Base-by-base conservation (phyloP, 2,113 vertebrate species). In the Takifugu flavidus region DNA sequence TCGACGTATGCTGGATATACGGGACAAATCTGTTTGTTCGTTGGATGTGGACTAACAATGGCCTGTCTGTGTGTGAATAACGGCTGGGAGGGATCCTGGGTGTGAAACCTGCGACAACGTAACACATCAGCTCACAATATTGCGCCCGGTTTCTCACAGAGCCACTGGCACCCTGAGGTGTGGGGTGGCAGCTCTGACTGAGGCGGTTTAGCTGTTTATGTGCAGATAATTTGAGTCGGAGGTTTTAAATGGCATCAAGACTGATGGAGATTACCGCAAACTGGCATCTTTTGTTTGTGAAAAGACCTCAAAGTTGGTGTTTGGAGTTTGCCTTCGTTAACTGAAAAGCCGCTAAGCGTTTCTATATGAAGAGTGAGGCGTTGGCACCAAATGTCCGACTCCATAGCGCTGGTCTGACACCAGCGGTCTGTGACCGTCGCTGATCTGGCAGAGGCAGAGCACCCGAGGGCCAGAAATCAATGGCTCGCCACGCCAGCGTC, bases 401-500 rank as follows among this genome's bases (percentile, higher is more conserved):
- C 75, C 61, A 67, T 66, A 63, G 27, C 59, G 43, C 69, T 77
- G 27, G 34, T 72, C 79, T 81, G 82, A 80, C 75, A 47, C 13
- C 15, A 5, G 8, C 34, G 34, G 34, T 39, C 34, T 10, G 8
- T 13, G 45, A 47, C 45, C 13, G 6, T 13, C 13, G 45, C n/a
- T 14, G 45, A 47, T 47, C 79, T 81, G 80, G 82, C 72, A 49
- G 54, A 15, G 44, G 65, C 58, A 3, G 49, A 59, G 52, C 68
- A 65, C 64, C 75, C 59, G 13, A 14, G 68, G 74, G 82, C 73
- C 70, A 85, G 56, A 82, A 76, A 87, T 85, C 82, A 85, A 74
- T 82, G 67, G 65, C 52, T 63, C 67, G 67, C 80, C 73, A 76
- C 75, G 76, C 80, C 77, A 49, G 74, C 71, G 76, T 85, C 80